Evolutionary conservation across 2,113 vertebrate genomes (phyloP), one percentile per base, ranked within the genome.

Genomic region (Malurus melanocephalus): DNA sequence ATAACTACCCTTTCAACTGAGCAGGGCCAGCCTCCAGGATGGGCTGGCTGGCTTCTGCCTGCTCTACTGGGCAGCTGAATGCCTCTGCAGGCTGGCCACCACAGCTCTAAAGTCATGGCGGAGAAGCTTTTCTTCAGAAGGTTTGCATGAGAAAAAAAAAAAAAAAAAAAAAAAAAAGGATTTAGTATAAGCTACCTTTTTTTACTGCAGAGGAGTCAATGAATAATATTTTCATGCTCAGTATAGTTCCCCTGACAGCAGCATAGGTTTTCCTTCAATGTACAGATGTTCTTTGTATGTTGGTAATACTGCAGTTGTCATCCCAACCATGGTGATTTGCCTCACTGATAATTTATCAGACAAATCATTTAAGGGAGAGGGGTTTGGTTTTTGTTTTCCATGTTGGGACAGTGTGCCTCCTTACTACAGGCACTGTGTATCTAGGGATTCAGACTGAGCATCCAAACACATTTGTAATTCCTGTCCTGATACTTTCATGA

Each of bases 41-140:
- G 52, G 22, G 8, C 35, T 67, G 38, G 42, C 49, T 6, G 11
- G 19, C 7, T 32, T 72, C 64, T 74, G 28, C 60, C 30, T 40
- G 21, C 42, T 77, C 24, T n/a, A 0, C 10, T 12, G 10, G 28
- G n/a, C 55, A 89, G 38, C n/a, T 57, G 60, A 35, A 38, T 66
- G 51, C 13, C 33, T 53, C 56, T 2, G 1, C 57, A 33, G 12
- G 7, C 45, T 69, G 73, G 13, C n/a, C 0, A 1, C 21, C 30
- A 43, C 35, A 68, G 23, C 23, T 93, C 45, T 43, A 21, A 60
- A 80, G 46, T 59, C 9, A 15, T 3, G 3, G 23, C 11, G 24
- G 27, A 65, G 16, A 71, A 42, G 21, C 38, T 87, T 60, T 75
- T 52, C 55, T 86, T 66, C 23, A 30, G 32, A 66, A 88, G 14